Evolutionary conservation across 1,140 invertebrate genomes (phyloP), one percentile per base, ranked within the genome.

Genomic region (Trialeurodes vaporariorum): DNA sequence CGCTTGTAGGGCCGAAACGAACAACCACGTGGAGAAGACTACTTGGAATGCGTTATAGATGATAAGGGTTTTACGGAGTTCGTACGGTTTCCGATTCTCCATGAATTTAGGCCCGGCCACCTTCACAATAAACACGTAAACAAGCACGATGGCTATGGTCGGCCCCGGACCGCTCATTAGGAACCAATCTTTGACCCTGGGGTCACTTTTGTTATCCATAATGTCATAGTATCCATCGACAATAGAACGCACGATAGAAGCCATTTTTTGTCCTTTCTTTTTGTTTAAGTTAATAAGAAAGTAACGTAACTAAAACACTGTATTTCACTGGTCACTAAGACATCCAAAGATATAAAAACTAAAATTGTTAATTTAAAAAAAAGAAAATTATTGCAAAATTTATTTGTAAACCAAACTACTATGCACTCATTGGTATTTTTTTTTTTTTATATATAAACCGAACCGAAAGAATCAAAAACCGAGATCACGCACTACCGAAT

Each of bases 31-130:
- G 73, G 89, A 92, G 75, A 93, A 89, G 74, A 92, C 73, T 64
- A 94, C 90, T 84, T 94, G 89, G 71, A 88, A 82, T 67, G 90
- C 81, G 81, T 96, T 96, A 79, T 96, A 96, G 63, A 84, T 78
- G 75, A 94, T 85, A 71, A 95, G 82, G 26, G 89, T 80, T 69
- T 86, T 84, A 71, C 91, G 85, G 23, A 95, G 81, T 70, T 93
- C 84, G 75, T 90, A 88, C 2, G 93, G 88, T 79, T 91, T 87
- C 72, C 92, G 83, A 75, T 92, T 87, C 77, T 91, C 87, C 93
- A 96, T 96, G 63, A 89, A 78, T 74, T 85, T 85, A 61, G 91
- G 92, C 13, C 93, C 93, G 17, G 84, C 65, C 66, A 88, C 83
- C 80, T 91, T 92, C 65, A 92, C 89, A 70, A 88, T 73, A 74